Evolutionary conservation across 2,113 vertebrate genomes (phyloP), one percentile per base, ranked within the genome.

Genomic region (Arothron firmamentum): DNA sequence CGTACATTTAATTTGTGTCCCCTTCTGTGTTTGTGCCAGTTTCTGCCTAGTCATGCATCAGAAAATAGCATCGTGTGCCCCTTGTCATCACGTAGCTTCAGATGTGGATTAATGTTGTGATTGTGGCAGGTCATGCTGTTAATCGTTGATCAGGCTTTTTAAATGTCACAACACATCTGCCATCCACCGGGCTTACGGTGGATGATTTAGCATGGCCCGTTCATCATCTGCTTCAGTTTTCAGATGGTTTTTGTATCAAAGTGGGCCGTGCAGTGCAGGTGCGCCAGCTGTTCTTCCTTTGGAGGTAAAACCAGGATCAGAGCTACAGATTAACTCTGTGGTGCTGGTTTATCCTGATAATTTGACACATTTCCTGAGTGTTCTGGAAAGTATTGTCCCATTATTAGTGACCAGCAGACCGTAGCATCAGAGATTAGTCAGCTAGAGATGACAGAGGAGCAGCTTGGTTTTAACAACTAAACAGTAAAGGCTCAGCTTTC

Each of bases 131-230:
- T 68, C 28, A 56, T 53, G 54, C 49, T 20, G 16, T 18, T 74
- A 74, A 75, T 75, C 64, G 67, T 19, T n/a, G 48, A 77, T 66
- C 60, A 59, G 65, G 61, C 63, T 59, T 62, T 83, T 77, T 71
- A 51, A 59, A 67, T 55, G 23, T 45, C 9, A 3, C 43, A 15
- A 56, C 52, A 65, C 61, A 62, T 79, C 75, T 80, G 73, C 75
- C 75, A 64, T 42, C 55, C 60, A 18, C 7, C 1, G 62, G 62
- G 67, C 54, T 60, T 56, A 49, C 34, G 21, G 1, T 17, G 34
- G 73, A 72, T 80, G 65, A 63, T 62, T 52, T 9, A 8, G 6
- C 25, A 8, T 55, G 64, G 59, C 60, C 63, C 72, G 67, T 66
- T 57, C 59, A 38, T 81, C 73, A 80, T 74, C 57, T 77, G 67